These are phyloP conservation scores for Scolopax rusticola DNA, from an alignment of 2,797 vertebrate genomes.

Conservation along the genomic window DNA sequence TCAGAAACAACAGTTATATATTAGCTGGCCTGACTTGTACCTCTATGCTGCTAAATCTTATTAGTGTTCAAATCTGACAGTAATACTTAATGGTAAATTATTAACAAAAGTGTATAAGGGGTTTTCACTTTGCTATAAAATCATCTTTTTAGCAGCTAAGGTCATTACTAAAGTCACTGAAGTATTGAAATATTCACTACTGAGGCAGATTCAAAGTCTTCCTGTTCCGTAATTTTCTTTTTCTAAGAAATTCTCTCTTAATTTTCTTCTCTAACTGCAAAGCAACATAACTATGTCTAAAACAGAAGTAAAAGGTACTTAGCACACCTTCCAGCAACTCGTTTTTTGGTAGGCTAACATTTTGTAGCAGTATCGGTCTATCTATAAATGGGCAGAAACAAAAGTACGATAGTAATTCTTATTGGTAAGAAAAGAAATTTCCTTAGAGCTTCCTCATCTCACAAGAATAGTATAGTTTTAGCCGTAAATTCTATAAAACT, in stretches of 20 bases:
- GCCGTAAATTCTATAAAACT: background rate
- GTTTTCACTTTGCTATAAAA: slow-evolving; percentile 50
- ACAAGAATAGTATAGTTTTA: background rate
- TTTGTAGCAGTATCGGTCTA: background rate
- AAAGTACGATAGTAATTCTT: background rate
- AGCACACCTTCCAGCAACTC: background rate
- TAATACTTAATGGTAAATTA: slow-evolving; percentile 39
- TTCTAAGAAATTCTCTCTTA: background rate
- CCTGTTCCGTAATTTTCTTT: background rate
- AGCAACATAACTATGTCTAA: background rate
- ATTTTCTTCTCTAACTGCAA: background rate
- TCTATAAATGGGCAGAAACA: background rate
- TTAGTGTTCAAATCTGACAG: slow-evolving; percentile 46
- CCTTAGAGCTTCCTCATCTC: background rate
- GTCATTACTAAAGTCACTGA: slow-evolving; percentile 28
- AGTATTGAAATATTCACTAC: background rate
- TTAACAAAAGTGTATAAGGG: slow-evolving; percentile 1
- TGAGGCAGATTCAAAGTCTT: background rate
- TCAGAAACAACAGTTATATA: slow-evolving; percentile 12
- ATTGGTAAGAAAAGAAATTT: background rate
- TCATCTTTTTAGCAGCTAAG: background rate
- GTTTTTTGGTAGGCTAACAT: background rate
- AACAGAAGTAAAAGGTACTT: background rate
- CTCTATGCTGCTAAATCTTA: slow-evolving; percentile 3
- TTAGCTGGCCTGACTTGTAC: slow-evolving; percentile 24